Conservation (phyloP, 2,113 vertebrate genomes). For the Amblyornis subalaris region DNA sequence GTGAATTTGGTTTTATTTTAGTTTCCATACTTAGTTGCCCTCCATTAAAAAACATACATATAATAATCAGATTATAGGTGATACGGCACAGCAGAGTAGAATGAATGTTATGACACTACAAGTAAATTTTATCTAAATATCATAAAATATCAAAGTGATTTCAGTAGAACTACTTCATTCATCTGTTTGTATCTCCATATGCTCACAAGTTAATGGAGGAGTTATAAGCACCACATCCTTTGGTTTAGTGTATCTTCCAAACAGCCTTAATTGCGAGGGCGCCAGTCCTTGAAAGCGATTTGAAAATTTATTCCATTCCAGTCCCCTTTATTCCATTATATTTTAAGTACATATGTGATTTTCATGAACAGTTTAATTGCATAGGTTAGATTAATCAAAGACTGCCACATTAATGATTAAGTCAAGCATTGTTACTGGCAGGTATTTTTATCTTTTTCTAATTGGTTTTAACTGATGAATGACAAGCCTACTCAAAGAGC, state of each 20-base stretch:
- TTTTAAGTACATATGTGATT: neutral
- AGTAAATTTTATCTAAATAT: neutral
- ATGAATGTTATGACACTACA: neutral
- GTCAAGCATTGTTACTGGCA: neutral
- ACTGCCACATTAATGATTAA: neutral
- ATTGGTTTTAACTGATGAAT: neutral
- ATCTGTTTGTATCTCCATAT: neutral
- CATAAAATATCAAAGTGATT: neutral
- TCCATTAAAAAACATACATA: neutral
- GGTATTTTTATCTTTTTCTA: neutral
- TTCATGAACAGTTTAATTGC: neutral
- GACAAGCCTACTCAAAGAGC: neutral
- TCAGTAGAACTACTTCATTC: neutral
- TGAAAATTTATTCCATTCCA: neutral
- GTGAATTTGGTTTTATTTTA: neutral
- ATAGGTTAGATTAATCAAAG: neutral
- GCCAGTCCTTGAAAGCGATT: neutral
- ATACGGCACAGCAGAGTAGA: neutral
- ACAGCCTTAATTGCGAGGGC: neutral
- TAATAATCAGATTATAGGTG: neutral
- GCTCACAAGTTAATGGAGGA: neutral
- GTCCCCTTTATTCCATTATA: neutral
- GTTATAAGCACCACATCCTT: neutral
- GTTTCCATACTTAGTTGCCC: neutral
- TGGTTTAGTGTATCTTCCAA: neutral